Conservation (phyloP, 2,888 invertebrate species). For the Cheilosia variabilis region DNA sequence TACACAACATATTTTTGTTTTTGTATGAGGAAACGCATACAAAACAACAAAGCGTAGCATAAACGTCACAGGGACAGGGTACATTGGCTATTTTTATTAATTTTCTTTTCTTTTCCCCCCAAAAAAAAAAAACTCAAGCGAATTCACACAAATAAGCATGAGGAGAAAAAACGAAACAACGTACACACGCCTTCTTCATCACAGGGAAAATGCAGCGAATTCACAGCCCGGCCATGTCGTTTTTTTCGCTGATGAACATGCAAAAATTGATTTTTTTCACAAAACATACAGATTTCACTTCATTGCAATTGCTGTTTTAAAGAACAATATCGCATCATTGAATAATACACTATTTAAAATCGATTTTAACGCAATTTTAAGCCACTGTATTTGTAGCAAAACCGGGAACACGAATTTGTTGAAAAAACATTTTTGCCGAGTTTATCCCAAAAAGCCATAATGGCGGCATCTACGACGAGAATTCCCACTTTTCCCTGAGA, state of each 20-base stretch:
- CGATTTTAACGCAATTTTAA: slow-evolving; percentile 52
- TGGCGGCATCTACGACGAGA: slow-evolving; percentile 86
- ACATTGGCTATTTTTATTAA: slow-evolving; percentile 26
- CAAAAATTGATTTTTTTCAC: slow-evolving; percentile 72
- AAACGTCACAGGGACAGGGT: slow-evolving; percentile 49
- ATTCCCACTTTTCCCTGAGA: slow-evolving; percentile 76
- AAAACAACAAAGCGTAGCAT: slow-evolving; percentile 46
- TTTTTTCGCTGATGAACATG: slow-evolving; percentile 57
- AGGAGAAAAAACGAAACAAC: slow-evolving; percentile 77
- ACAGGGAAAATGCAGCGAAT: slow-evolving; percentile 82
- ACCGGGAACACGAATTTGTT: slow-evolving; percentile 60
- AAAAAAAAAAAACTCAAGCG: slow-evolving; percentile 41
- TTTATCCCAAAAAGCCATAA: slow-evolving; percentile 89
- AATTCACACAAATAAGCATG: slow-evolving; percentile 40
- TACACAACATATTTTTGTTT: slow-evolving; percentile 45
- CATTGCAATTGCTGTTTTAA: slow-evolving; percentile 19
- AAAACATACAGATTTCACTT: slow-evolving; percentile 68
- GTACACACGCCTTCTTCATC: slow-evolving; percentile 78
- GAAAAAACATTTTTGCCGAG: slow-evolving; percentile 79
- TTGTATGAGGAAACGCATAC: slow-evolving; percentile 32
- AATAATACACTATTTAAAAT: slow-evolving; percentile 36
- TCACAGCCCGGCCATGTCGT: slow-evolving; percentile 75
- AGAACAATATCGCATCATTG: neutral
- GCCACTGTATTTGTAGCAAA: slow-evolving; percentile 18
- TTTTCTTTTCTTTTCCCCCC: slow-evolving; percentile 39